Evolutionary conservation across 2,888 invertebrate genomes (phyloP), one percentile per base, ranked within the genome.

Genomic region (Sarcophaga rosellei): DNA sequence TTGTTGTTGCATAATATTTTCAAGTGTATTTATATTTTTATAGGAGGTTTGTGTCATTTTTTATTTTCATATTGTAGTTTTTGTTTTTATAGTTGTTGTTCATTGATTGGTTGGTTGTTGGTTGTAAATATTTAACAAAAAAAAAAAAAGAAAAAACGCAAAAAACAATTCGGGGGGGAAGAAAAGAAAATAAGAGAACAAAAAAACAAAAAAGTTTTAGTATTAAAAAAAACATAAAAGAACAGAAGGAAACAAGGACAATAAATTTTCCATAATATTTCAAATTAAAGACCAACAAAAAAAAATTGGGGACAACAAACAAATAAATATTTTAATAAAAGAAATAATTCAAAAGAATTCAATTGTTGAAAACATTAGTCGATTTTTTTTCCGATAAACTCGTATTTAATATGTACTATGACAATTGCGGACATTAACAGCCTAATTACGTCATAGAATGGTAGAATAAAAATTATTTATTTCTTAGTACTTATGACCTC

Each of bases 171-270:
- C 65, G 75, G 77, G 47, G 47, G 75, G 53, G 79, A 87, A 85
- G 62, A 85, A 85, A 83, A 88, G 57, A 72, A 84, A 82, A 76
- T 79, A 88, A 65, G 81, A 86, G 76, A 21, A 47, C 68, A 86
- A 88, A 85, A 66, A 73, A 72, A 81, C 84, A 81, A 84, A 81
- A 81, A 81, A 57, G 68, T 79, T 83, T 81, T 87, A 76, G 80
- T 72, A 63, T 68, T 35, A 6, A 35, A 80, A 80, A 53, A 74
- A 57, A 80, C 53, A 70, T 74, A 81, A 87, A 84, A 76, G 25
- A 81, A 70, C 53, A 84, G 62, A 84, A 68, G 44, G 44, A 59
- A 12, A 47, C 47, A 47, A 47, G 11, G 47, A 47, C 11, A 11
- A 47, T 15, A 15, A 15, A 47, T 47, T 47, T 15, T 15, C 12